Evolutionary conservation across 2,888 invertebrate species (phyloP).

Genomic region (Clostera curtula): DNA sequence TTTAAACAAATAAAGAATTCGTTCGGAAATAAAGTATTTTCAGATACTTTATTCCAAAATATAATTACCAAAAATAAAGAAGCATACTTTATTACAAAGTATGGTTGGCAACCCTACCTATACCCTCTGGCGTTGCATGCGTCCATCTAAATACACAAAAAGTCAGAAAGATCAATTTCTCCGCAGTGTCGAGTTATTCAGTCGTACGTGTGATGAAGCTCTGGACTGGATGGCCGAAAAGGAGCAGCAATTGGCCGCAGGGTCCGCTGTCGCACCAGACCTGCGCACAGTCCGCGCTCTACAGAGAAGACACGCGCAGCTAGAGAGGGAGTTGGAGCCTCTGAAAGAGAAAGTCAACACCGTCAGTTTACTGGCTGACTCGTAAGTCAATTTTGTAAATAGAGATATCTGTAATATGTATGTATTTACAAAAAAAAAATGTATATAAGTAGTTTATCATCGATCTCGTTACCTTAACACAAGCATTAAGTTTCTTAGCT

Average conservation of each 20-base stretch:
- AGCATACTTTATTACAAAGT: too few relatives aligned
- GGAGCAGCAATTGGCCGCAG: conserved; percentile 89
- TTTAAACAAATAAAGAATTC: too few relatives aligned
- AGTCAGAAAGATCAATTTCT: not conserved
- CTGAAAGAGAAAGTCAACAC: conserved; percentile 94
- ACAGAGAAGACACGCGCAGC: conserved; percentile 92
- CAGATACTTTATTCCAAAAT: too few relatives aligned
- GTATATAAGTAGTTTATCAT: too few relatives aligned
- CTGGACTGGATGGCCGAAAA: conserved; percentile 99
- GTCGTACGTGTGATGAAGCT: conserved; percentile 96
- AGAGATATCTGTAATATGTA: too few relatives aligned
- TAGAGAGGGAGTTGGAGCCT: conserved; percentile 95
- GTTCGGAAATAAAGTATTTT: too few relatives aligned
- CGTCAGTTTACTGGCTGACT: conserved; percentile 90
- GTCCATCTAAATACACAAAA: not conserved
- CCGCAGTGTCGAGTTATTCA: conserved; percentile 92
- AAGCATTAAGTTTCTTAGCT: too few relatives aligned
- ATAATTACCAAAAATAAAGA: too few relatives aligned
- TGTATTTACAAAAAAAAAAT: too few relatives aligned
- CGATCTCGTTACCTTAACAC: too few relatives aligned
- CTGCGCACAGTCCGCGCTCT: conserved; percentile 93
- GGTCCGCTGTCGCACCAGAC: conserved; percentile 86
- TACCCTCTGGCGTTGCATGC: not conserved
- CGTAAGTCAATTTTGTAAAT: conserved; percentile 70
- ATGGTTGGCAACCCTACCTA: too few relatives aligned